These are phyloP conservation scores for Dreissena polymorpha DNA, from an alignment of 1,140 invertebrate species.

Conservation along the genomic window DNA sequence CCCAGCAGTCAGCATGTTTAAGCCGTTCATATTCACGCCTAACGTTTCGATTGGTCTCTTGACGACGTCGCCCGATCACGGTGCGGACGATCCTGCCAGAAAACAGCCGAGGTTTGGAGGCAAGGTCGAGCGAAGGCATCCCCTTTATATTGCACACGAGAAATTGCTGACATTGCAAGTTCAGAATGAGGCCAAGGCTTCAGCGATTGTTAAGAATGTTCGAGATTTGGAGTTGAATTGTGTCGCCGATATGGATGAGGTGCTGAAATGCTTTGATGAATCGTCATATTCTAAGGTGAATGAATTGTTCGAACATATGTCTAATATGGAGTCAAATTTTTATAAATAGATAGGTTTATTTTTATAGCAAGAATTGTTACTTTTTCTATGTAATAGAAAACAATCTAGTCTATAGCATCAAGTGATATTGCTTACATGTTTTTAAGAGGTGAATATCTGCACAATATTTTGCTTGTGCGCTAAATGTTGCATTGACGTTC, in stretches of 20 bases:
- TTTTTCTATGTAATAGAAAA: too few relatives aligned
- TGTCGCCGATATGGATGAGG: slow-evolving; percentile 73
- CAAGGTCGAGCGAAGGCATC: slow-evolving; percentile 81
- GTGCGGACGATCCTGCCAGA: slow-evolving; percentile 63
- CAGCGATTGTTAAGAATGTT: slow-evolving; percentile 65
- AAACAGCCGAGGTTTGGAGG: slow-evolving; percentile 78
- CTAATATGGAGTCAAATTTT: slow-evolving; percentile 73
- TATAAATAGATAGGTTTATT: slow-evolving; percentile 53
- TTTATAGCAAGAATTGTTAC: too few relatives aligned
- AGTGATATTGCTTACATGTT: too few relatives aligned
- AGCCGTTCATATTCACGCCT: slow-evolving; percentile 89
- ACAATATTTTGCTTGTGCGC: neutral
- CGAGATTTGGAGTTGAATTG: slow-evolving; percentile 73
- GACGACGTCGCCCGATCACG: slow-evolving; percentile 79
- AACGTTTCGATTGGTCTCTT: slow-evolving; percentile 76
- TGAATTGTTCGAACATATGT: slow-evolving; percentile 71
- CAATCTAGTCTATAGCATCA: too few relatives aligned
- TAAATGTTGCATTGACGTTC: neutral
- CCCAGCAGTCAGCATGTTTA: slow-evolving; percentile 87
- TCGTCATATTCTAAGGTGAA: slow-evolving; percentile 63
- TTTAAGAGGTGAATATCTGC: too few relatives aligned
- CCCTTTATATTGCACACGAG: slow-evolving; percentile 83
- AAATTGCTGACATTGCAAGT: slow-evolving; percentile 74
- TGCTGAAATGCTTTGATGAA: slow-evolving; percentile 67
- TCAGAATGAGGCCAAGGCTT: slow-evolving; percentile 67